phyloP scores from a whole-genome alignment of 1,140 invertebrate genomes.

The Sweltsa coloradensis region DNA sequence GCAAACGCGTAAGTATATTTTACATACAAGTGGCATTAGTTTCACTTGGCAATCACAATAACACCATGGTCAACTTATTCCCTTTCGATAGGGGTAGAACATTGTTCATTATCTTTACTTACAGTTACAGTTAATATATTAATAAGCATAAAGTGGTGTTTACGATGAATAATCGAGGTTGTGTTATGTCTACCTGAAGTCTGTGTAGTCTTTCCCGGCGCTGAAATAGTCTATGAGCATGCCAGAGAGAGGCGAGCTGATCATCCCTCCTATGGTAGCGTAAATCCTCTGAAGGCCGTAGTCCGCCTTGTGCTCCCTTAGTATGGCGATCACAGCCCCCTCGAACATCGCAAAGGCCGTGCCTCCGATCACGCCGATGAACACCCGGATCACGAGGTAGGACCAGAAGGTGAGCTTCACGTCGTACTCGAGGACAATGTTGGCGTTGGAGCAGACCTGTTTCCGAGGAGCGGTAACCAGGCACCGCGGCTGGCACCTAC shows the following conservation, averaged over 20 bases:
- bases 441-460: slow-evolving; percentile 43
- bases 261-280: slow-evolving; percentile 65
- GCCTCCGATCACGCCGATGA: slow-evolving; percentile 50
- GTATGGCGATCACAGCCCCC: slow-evolving; percentile 62
- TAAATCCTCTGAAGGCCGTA: slow-evolving; percentile 70
- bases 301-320: slow-evolving; percentile 63
- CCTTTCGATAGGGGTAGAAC: too few relatives aligned
- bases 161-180: too few relatives aligned
- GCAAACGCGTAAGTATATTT: slow-evolving; percentile 1
- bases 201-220: slow-evolving; percentile 44
- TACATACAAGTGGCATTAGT: background rate
- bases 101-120: too few relatives aligned
- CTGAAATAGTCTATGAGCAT: slow-evolving; percentile 56
- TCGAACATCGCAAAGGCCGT: slow-evolving; percentile 73
- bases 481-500: slow-evolving; percentile 34
- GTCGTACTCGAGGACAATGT: slow-evolving; percentile 44
- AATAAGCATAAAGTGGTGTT: too few relatives aligned
- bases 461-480: slow-evolving; percentile 39
- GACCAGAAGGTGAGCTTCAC: slow-evolving; percentile 58
- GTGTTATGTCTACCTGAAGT: slow-evolving; percentile 43
- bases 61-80: too few relatives aligned
- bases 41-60: background rate
- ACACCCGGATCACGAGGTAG: slow-evolving; percentile 57
- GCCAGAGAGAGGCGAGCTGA: slow-evolving; percentile 64
- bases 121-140: too few relatives aligned